phyloP scores from a whole-genome alignment of 2,888 invertebrate species.

The Podotricha telesiphe region DNA sequence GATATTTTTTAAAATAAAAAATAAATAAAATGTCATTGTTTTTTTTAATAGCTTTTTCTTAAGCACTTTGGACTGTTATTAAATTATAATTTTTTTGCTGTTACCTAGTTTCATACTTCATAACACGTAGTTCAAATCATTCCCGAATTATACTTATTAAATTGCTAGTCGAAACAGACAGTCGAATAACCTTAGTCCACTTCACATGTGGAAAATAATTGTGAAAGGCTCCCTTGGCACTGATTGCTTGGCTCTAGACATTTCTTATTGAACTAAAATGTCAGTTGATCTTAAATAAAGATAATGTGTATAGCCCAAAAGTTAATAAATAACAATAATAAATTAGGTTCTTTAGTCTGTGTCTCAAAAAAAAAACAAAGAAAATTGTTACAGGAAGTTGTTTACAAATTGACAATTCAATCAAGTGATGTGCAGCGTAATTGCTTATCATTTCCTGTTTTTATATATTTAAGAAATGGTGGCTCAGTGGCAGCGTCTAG shows the following conservation, averaged over 20 bases:
- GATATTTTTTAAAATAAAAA: too few species aligned
- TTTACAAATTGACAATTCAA: background rate
- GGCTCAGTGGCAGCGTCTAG: too few species aligned
- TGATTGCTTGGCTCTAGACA: slow-evolving; percentile 27
- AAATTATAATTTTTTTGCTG: too few species aligned
- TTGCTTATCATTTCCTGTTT: background rate
- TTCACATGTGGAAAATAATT: slow-evolving; percentile 41
- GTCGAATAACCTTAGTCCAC: slow-evolving; percentile 46
- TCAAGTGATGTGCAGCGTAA: background rate
- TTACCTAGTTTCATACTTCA: too few species aligned
- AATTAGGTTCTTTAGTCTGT: too few species aligned
- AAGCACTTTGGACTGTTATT: too few species aligned
- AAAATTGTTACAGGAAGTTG: background rate
- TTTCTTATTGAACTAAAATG: background rate
- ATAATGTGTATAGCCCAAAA: too few species aligned
- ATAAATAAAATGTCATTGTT: too few species aligned
- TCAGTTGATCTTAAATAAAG: background rate
- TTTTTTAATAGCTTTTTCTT: too few species aligned
- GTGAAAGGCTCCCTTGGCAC: slow-evolving; percentile 43
- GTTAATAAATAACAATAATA: too few species aligned
- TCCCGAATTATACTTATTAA: slow-evolving; percentile 2
- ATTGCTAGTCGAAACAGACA: slow-evolving; percentile 30
- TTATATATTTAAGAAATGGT: background rate
- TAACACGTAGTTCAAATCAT: background rate
- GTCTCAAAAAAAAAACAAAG: background rate